phyloP scores from a whole-genome alignment of 2,113 vertebrate species.

The Columba janthina region DNA sequence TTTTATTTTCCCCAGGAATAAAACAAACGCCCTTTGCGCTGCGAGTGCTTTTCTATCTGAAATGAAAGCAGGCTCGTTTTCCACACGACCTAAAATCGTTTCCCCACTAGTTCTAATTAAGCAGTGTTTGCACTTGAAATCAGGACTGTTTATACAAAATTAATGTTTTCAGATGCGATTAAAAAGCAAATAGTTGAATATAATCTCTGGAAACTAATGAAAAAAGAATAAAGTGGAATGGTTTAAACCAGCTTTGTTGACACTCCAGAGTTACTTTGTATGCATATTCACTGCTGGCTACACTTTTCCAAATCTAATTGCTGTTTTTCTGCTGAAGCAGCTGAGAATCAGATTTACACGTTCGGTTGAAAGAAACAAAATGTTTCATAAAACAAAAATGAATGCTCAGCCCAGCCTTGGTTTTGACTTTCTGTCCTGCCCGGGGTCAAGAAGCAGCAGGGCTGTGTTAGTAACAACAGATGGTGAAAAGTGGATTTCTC shows the following conservation, averaged over 20 bases:
- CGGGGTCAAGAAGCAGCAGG: background rate
- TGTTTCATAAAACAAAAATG: background rate
- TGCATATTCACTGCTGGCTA: slow-evolving; percentile 36
- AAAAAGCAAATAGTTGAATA: slow-evolving; percentile 52
- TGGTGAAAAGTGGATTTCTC: background rate
- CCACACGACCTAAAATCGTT: background rate
- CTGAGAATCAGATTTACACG: background rate
- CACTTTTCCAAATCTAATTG: slow-evolving; percentile 32
- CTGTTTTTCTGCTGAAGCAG: slow-evolving; percentile 9
- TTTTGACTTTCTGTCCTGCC: background rate
- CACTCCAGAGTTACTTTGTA: slow-evolving; percentile 31
- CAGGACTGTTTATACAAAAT: slow-evolving; percentile 43
- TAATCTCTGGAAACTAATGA: slow-evolving; percentile 36
- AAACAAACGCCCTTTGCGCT: background rate
- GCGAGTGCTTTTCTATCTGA: background rate
- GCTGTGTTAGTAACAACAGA: background rate
- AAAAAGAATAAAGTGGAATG: slow-evolving; percentile 13
- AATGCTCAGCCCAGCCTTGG: background rate
- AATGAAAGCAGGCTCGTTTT: background rate
- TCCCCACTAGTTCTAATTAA: slow-evolving; percentile 39
- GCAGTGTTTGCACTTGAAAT: slow-evolving; percentile 59
- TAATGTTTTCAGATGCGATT: slow-evolving; percentile 43
- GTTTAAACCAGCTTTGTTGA: slow-evolving; percentile 46
- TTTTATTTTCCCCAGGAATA: background rate
- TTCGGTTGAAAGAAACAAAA: background rate